Base-by-base conservation (phyloP, 2,888 invertebrate genomes). In the Zaprionus obscuricornis region DNA sequence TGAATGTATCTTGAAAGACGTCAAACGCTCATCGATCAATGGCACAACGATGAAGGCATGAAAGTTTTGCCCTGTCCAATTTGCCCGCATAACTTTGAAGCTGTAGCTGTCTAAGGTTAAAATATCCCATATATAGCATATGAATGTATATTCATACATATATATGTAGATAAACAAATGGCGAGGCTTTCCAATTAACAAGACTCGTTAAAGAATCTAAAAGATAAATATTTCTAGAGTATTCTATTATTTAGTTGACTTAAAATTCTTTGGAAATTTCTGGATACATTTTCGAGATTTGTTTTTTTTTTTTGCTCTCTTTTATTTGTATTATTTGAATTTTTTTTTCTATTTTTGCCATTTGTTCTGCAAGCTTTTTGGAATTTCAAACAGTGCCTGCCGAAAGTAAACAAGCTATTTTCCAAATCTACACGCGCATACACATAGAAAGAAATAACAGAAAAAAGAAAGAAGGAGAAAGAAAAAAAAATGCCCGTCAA, bases 1-100 rank as follows among this genome's bases (percentile, higher is more conserved):
- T 2, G 39, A 33, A 16, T 39, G 11, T 42, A 50, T 34, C 33
- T 52, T 16, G 14, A 65, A 59, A 75, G 73, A 71, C 76, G 71
- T 75, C 71, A 72, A 72, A 75, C 51, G 66, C 46, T 56, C 66
- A 72, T 72, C 76, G 76, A 72, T 72, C 76, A 72, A 71, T 60
- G 60, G 73, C 75, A 56, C 40, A 52, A 46, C 70, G 51, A 57
- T 62, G 60, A 54, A 66, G 67, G 67, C 59, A 66, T 66, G 20
- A 52, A 70, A 63, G 69, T 64, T 69, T 24, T 50, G 69, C 56
- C 71, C 50, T 70, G 71, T 56, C 57, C 10, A 37, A 56, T 22
- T 65, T 40, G 66, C 67, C 69, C 70, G 69, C 74, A 69, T 69
- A 42, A 40, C 43, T 45, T 49, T 29, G 20, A 14, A 39, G 22